These are phyloP conservation scores for Linepithema humile DNA, from an alignment of 1,140 invertebrate genomes.

Conservation along the genomic window DNA sequence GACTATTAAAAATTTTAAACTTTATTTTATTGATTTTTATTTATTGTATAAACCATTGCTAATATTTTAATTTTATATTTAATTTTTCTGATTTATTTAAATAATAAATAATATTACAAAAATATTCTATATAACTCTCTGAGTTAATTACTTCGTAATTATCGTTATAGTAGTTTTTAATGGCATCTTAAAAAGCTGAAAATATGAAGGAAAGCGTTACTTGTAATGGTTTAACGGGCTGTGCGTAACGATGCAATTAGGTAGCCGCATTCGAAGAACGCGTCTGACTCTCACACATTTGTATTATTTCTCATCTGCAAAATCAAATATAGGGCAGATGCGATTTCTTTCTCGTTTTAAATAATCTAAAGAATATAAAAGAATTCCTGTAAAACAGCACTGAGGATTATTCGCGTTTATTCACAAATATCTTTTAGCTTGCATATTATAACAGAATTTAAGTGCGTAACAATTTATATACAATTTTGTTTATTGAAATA, in stretches of 20 bases:
- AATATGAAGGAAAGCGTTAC: not conserved
- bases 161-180: slow-evolving; percentile 17
- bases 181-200: not conserved
- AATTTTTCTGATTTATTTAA: slow-evolving; percentile 28
- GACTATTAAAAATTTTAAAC: no score
- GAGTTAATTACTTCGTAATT: slow-evolving; percentile 18
- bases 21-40: no score
- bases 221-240: slow-evolving; percentile 47
- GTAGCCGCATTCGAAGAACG: slow-evolving; percentile 52
- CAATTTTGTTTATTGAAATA: not conserved
- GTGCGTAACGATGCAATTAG: slow-evolving; percentile 63
- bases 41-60: no score
- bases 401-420: slow-evolving; percentile 11
- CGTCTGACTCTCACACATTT: slow-evolving; percentile 50
- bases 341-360: slow-evolving; percentile 40
- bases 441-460: slow-evolving; percentile 23
- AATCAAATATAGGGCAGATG: slow-evolving; percentile 64
- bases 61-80: no score
- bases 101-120: slow-evolving; percentile 1
- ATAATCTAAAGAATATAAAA: slow-evolving; percentile 1
- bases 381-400: slow-evolving; percentile 14
- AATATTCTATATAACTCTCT: not conserved
- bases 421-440: not conserved
- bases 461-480: not conserved
- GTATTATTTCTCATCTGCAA: slow-evolving; percentile 66